These are phyloP conservation scores for Dicentrarchus labrax DNA, from an alignment of 2,113 vertebrate genomes.

Conservation along the genomic window DNA sequence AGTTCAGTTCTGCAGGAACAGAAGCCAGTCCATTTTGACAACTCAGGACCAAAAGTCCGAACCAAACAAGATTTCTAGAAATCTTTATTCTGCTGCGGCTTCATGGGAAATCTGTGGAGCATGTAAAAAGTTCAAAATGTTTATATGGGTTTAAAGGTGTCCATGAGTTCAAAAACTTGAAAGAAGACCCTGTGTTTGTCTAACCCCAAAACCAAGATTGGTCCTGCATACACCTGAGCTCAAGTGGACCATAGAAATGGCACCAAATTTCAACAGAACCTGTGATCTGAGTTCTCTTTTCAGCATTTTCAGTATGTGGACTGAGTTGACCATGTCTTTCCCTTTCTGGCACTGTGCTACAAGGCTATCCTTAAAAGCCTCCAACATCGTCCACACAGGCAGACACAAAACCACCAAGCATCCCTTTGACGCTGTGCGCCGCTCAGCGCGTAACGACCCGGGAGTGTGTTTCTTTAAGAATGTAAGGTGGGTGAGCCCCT, in stretches of 20 bases:
- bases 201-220: neutral
- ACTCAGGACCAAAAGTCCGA: neutral
- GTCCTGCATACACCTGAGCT: neutral
- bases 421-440: slow-evolving; percentile 19
- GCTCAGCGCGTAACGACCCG: slow-evolving; percentile 34
- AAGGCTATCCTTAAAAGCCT: neutral
- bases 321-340: neutral
- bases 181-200: neutral
- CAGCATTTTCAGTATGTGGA: neutral
- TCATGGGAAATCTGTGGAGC: neutral
- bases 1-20: neutral
- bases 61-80: neutral
- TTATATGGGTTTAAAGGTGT: neutral
- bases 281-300: neutral
- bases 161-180: neutral
- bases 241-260: neutral
- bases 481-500: slow-evolving; percentile 83
- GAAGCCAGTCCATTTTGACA: neutral
- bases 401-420: slow-evolving; percentile 6
- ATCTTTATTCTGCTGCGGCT: neutral
- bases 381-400: neutral
- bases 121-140: too few relatives aligned
- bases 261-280: too few relatives aligned
- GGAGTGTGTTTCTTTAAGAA: slow-evolving; percentile 85
- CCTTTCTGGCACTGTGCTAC: too few relatives aligned